These are phyloP conservation scores for Protodeltote pygarga DNA, from an alignment of 2,888 invertebrate species.

Conservation along the genomic window DNA sequence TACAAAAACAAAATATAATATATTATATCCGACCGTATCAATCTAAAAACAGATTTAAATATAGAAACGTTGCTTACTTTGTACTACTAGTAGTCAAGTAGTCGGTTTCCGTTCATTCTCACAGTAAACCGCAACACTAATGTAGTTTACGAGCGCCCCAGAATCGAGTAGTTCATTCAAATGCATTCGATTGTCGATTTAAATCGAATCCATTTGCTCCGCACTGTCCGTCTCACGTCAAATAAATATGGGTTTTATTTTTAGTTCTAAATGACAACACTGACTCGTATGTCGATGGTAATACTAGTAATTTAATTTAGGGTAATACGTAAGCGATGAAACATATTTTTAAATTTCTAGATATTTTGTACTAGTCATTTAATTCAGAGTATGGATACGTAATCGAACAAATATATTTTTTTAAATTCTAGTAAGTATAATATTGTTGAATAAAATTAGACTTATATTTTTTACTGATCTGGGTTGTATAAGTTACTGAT, in stretches of 20 bases:
- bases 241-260: slow-evolving; percentile 49
- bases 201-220: slow-evolving; percentile 38
- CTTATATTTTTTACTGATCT: background rate
- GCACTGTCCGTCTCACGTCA: slow-evolving; percentile 41
- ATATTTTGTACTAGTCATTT: slow-evolving; percentile 3
- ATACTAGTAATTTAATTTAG: slow-evolving; percentile 29
- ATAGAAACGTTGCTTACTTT: slow-evolving; percentile 26
- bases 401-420: no score
- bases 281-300: slow-evolving; percentile 46
- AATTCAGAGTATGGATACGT: no score
- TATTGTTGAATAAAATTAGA: no score
- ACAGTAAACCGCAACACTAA: slow-evolving; percentile 41
- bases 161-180: slow-evolving; percentile 44
- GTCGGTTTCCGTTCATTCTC: slow-evolving; percentile 22
- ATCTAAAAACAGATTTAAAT: slow-evolving; percentile 37
- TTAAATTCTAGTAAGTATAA: no score
- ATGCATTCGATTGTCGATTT: slow-evolving; percentile 44
- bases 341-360: slow-evolving; percentile 21
- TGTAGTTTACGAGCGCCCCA: slow-evolving; percentile 49
- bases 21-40: background rate
- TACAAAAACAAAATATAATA: no score
- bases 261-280: slow-evolving; percentile 48
- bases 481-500: no score
- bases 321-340: slow-evolving; percentile 35
- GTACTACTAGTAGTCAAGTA: slow-evolving; percentile 32